phyloP scores from a whole-genome alignment of 2,888 invertebrate genomes.

The Cenopis cana region DNA sequence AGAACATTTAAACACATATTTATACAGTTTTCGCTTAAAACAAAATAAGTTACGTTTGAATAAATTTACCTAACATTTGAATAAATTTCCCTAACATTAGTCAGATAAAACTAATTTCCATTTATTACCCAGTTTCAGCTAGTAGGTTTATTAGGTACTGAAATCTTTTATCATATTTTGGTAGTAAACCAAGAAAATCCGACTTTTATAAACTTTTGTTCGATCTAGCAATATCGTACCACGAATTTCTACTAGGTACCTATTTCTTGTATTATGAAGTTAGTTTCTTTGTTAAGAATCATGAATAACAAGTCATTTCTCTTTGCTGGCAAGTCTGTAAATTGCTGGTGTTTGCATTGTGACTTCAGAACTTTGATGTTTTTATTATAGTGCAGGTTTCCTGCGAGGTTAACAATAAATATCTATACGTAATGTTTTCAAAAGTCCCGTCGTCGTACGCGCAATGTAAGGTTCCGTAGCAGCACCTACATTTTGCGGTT shows the following conservation, averaged over 20 bases:
- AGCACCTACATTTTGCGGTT: too few species aligned
- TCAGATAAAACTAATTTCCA: constrained; percentile 3
- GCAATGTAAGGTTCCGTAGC: too few species aligned
- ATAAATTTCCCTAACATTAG: constrained; percentile 13
- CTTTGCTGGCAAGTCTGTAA: constrained; percentile 9
- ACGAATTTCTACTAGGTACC: background rate
- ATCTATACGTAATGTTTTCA: background rate
- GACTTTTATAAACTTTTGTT: constrained; percentile 1
- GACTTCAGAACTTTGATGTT: background rate
- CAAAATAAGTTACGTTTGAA: constrained; percentile 1
- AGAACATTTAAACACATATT: background rate
- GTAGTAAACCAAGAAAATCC: too few species aligned
- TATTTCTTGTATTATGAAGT: background rate
- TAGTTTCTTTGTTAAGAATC: constrained; percentile 7
- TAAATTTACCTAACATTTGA: constrained; percentile 6
- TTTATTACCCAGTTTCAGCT: constrained; percentile 20
- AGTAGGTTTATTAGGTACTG: background rate
- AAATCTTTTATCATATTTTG: constrained; percentile 11
- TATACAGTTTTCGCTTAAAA: background rate
- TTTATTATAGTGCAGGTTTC: constrained; percentile 10
- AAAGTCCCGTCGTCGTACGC: background rate
- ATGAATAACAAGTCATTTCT: constrained; percentile 2
- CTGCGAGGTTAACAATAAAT: background rate
- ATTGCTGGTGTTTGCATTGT: background rate
- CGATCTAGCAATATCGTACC: background rate